Evolutionary conservation across 2,888 invertebrate species (phyloP).

Genomic region (Halictus ligatus): DNA sequence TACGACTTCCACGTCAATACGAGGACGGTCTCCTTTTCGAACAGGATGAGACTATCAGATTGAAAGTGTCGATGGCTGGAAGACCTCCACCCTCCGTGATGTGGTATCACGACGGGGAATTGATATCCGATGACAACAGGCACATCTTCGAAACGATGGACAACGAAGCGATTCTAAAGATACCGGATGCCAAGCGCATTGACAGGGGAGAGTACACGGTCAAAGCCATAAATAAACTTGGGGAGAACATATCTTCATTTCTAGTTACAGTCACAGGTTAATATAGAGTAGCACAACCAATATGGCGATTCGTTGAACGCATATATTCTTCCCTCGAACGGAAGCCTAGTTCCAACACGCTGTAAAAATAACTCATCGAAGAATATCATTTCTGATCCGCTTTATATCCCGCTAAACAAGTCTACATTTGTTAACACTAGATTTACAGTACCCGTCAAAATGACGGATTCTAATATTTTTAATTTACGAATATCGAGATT

Average conservation of each 20-base stretch:
- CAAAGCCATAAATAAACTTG: slow-evolving; percentile 92
- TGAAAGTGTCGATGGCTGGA: slow-evolving; percentile 94
- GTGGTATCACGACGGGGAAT: slow-evolving; percentile 94
- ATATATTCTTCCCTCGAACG: background rate
- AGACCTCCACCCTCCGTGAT: slow-evolving; percentile 93
- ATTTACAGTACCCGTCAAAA: too few relatives aligned
- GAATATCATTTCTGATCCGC: background rate
- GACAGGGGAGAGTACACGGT: slow-evolving; percentile 96
- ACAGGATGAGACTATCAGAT: slow-evolving; percentile 92
- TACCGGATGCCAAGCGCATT: slow-evolving; percentile 90
- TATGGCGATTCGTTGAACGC: background rate
- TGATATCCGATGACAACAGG: slow-evolving; percentile 83
- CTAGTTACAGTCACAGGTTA: slow-evolving; percentile 92
- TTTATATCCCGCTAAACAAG: background rate
- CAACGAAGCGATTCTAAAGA: slow-evolving; percentile 91
- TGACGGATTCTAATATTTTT: too few relatives aligned
- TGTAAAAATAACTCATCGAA: background rate
- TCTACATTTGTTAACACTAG: background rate
- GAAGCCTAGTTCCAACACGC: background rate
- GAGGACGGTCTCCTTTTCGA: slow-evolving; percentile 95
- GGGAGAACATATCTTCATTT: slow-evolving; percentile 92
- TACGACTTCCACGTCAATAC: slow-evolving; percentile 93
- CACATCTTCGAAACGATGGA: slow-evolving; percentile 82
- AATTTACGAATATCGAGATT: too few relatives aligned
- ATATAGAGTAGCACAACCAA: background rate